Base-by-base conservation (phyloP, 2,113 vertebrate species). In the Thinocorus orbignyianus region DNA sequence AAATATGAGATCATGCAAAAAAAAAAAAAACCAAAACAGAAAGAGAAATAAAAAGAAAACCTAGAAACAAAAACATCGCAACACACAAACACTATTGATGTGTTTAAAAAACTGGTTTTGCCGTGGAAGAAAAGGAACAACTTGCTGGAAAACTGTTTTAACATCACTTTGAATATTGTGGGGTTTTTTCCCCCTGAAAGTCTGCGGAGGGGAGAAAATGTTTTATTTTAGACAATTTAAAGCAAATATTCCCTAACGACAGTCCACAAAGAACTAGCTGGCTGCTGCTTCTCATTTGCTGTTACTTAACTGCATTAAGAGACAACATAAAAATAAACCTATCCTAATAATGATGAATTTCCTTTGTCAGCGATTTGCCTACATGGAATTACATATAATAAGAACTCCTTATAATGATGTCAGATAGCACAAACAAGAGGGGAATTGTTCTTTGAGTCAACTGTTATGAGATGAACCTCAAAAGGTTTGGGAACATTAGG, bases 1-100 rank as follows among this genome's bases (percentile, higher is more conserved):
- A 70, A 77, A 13, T 31, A 93, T 80, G 90, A 96, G 62, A 68
- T 92, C 88, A 93, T 70, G 13, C 22, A 42, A 83, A 74, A 83
- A 88, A 54, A 41, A 82, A 77, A 82, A 87, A 51, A 37, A n/a
- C n/a, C n/a, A n/a, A n/a, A n/a, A n/a, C n/a, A 17, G 16, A 46
- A 46, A 28, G 30, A 31, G 48, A 28, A 42, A 51, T 14, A 39
- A 46, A 71, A 72, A 66, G 18, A 74, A 86, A 52, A 46, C 92
- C 79, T 97, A 86, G 95, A 94, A 95, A 95, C 95, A 93, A 96
- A 93, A 94, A 7, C 79, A 92, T n/a, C 26, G 58, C 88, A 65
- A n/a, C 82, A 97, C 82, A 96, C 72, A 96, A 95, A 97, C 92
- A 93, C 4, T 3, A 81, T 22, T 10, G n/a, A 86, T 58, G 41